Base-by-base conservation (phyloP, 2,113 vertebrate genomes). In the Peromyscus polionotus region DNA sequence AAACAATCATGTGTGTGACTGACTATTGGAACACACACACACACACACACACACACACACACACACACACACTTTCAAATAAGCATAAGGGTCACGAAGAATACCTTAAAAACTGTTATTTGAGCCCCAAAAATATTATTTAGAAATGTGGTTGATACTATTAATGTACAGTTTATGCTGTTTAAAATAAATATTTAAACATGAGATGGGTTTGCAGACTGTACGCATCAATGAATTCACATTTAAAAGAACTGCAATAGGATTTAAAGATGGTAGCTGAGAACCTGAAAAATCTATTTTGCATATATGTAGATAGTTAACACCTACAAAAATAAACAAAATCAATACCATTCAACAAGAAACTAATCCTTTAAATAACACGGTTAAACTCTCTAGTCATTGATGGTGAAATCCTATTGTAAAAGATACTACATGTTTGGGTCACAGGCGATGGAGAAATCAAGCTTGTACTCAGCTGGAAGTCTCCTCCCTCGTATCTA, bases 181-280 rank as follows among this genome's bases (percentile, higher is more conserved):
- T 48, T 16, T 28, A 28, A 83, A 61, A 81, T 45, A 5, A 95
- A 90, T 80, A 61, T 88, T 85, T 87, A 88, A 85, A 33, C 67
- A 42, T 81, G 59, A 86, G 14, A 48, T n/a, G n/a, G 87, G 16
- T 9, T 57, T 84, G 17, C 61, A 14, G 45, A 77, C 12, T 80
- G 63, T 75, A 65, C 59, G 5, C 51, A 79, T 67, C 95, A 88
- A 63, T 42, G 13, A 80, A 14, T 85, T 84, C 22, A 0, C 67
- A 81, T 70, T 61, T 39, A 93, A 94, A 95, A 88, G 76, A 93
- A 45, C 54, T 54, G 5, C n/a, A 95, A 73, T 24, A 80, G 20
- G 31, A 85, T 73, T 54, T 39, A 67, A 63, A 36, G 19, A 68
- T n/a, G 70, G 59, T n/a, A 61, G 39, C 7, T n/a, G 73, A 61